Evolutionary conservation across 2,797 vertebrate species (phyloP).

Genomic region (Anableps anableps): DNA sequence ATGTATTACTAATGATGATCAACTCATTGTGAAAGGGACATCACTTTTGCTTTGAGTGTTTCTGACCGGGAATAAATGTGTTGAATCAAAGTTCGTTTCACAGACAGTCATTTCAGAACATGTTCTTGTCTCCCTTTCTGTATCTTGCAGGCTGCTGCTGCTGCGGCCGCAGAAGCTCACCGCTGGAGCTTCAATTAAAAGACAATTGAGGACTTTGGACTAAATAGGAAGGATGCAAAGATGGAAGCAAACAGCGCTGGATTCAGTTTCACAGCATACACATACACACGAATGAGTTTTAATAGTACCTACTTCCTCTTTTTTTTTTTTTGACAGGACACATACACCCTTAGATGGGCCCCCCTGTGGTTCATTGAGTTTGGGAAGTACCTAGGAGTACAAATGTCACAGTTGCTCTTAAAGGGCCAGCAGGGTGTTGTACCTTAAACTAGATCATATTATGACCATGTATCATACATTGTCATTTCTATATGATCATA

Average conservation of each 20-base stretch:
- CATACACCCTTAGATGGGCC: conserved; percentile 64
- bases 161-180: not conserved
- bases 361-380: conserved; percentile 60
- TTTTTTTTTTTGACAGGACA: conserved; percentile 64
- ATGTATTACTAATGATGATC: not conserved
- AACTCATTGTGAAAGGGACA: conserved; percentile 41
- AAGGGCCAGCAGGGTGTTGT: conserved; percentile 48
- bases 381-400: conserved; percentile 76
- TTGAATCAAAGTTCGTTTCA: conserved; percentile 28
- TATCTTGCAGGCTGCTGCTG: conserved; percentile 46
- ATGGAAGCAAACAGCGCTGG: conserved; percentile 47
- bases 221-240: conserved; percentile 50
- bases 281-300: conserved; percentile 25
- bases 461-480: no score
- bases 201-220: conserved; percentile 22
- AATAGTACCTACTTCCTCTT: conserved; percentile 68
- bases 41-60: conserved; percentile 35
- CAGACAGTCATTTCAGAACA: conserved; percentile 54
- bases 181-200: conserved; percentile 11
- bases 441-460: not conserved
- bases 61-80: conserved; percentile 27
- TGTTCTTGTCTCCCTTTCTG: conserved; percentile 24
- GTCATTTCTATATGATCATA: no score
- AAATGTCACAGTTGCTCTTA: conserved; percentile 65
- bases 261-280: conserved; percentile 49